Percentiles rank a stretch among this genome's conserved stretches.
phyloP scores from a whole-genome alignment of 2,113 vertebrate genomes.

The Neogale vison region DNA sequence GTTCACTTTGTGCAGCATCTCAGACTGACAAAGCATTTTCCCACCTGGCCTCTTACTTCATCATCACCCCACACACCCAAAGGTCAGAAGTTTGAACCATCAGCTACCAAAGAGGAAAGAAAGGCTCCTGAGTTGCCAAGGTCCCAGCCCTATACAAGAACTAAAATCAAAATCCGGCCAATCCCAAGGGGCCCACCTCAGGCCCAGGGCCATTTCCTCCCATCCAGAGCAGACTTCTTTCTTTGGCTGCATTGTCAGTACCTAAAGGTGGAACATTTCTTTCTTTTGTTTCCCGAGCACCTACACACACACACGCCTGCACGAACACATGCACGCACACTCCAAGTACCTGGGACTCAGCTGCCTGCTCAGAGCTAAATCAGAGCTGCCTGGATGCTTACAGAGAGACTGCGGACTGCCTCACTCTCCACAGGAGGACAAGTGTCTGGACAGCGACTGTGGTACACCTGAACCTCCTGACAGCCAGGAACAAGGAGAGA shows the following conservation, averaged over 20 bases:
- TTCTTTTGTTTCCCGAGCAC: not conserved
- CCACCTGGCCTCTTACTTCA: not conserved
- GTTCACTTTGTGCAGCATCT: rapidly evolving
- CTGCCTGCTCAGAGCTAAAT: not conserved
- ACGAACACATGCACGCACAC: not conserved
- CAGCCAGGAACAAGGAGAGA: not conserved
- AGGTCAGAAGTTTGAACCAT: not conserved
- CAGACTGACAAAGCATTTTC: not conserved
- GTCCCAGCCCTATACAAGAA: not conserved
- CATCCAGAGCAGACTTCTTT: not conserved
- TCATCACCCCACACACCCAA: not conserved
- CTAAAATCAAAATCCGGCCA: not conserved
- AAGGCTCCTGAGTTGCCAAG: not conserved
- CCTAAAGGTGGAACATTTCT: not conserved
- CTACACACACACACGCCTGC: not conserved
- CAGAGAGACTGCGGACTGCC: not conserved
- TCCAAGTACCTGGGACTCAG: not conserved
- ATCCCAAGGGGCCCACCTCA: no score
- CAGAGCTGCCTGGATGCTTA: not conserved
- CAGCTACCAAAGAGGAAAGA: not conserved
- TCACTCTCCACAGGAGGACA: not conserved
- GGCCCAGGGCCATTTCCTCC: not conserved
- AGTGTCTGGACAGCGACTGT: not conserved
- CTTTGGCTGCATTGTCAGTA: not conserved
- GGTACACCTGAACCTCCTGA: not conserved